Evolutionary conservation across 2,113 vertebrate genomes (phyloP).

Genomic region (Lamprologus ornatipinnis): DNA sequence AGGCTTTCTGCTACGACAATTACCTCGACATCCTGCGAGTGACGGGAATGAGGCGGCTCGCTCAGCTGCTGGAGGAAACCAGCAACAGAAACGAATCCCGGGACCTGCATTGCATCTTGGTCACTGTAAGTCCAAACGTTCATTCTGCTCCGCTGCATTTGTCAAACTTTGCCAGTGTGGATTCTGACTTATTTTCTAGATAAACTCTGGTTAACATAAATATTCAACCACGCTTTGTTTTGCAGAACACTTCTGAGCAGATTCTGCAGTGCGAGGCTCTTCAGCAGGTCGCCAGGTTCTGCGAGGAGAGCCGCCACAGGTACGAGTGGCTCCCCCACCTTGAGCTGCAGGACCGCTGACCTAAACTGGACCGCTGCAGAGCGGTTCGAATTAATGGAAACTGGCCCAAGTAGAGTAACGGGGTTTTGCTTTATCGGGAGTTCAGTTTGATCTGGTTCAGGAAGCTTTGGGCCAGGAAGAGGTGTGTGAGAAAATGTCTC

Average conservation of each 20-base stretch:
- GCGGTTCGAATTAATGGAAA: neutral
- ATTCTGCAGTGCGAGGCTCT: slow-evolving; percentile 76
- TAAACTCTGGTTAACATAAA: neutral
- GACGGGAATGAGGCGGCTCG: slow-evolving; percentile 77
- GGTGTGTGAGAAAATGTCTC: neutral
- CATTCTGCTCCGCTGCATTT: neutral
- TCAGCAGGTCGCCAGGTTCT: slow-evolving; percentile 81
- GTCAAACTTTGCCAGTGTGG: neutral
- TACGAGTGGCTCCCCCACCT: slow-evolving; percentile 88
- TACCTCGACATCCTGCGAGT: slow-evolving; percentile 85
- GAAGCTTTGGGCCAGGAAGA: neutral
- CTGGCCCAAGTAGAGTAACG: neutral
- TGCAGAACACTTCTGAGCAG: slow-evolving; percentile 79
- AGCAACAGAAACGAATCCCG: slow-evolving; percentile 69
- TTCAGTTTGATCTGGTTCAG: neutral
- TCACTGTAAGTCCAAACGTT: slow-evolving; percentile 75
- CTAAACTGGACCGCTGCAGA: neutral
- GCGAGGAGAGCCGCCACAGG: slow-evolving; percentile 79
- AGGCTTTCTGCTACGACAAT: slow-evolving; percentile 89
- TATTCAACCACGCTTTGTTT: neutral
- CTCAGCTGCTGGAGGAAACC: slow-evolving; percentile 66
- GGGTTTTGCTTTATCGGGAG: neutral
- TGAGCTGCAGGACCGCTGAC: slow-evolving; percentile 81
- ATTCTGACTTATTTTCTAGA: neutral
- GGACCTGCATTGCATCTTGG: slow-evolving; percentile 89